Percentiles rank a stretch among this genome's conserved stretches.
Evolutionary conservation across 2,113 vertebrate species (phyloP).

Genomic region (Lipotes vexillifer): DNA sequence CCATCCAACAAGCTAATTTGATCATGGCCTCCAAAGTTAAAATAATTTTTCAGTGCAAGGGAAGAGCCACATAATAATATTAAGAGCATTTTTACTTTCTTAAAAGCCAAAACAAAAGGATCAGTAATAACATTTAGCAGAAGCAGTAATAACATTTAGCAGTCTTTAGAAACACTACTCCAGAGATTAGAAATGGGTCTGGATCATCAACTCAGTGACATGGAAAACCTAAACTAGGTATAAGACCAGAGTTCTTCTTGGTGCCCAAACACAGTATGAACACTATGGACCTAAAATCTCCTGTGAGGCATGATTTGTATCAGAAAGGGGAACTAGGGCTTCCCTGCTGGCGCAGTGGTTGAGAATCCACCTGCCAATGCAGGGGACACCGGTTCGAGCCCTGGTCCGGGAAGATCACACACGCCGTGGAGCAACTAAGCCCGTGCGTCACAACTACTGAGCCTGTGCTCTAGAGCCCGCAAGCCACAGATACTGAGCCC

Average conservation of each 20-base stretch:
- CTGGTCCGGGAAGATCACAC: too few relatives aligned
- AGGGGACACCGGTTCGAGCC: too few relatives aligned
- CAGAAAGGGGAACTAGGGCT: too few relatives aligned
- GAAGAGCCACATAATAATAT: accelerated
- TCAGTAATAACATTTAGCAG: accelerated
- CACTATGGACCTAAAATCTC: too few relatives aligned
- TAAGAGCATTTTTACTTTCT: not conserved
- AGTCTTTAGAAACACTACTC: not conserved
- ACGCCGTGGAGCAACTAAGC: too few relatives aligned
- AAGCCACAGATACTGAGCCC: too few relatives aligned
- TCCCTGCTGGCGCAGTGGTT: too few relatives aligned
- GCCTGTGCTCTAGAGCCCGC: too few relatives aligned
- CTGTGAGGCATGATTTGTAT: too few relatives aligned
- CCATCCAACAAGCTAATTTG: not conserved
- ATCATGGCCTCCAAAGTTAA: not conserved
- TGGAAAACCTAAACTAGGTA: not conserved
- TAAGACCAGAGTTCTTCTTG: not conserved
- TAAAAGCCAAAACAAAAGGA: not conserved
- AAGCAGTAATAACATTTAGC: too few relatives aligned
- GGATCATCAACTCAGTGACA: not conserved
- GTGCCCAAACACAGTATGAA: not conserved
- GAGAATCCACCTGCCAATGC: too few relatives aligned
- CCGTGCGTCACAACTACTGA: accelerated
- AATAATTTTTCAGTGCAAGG: not conserved
- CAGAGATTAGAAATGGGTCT: not conserved